Percentiles rank a stretch among this genome's conserved stretches.
Conservation (phyloP, 2,888 invertebrate species). For the Chorisops tibialis region DNA sequence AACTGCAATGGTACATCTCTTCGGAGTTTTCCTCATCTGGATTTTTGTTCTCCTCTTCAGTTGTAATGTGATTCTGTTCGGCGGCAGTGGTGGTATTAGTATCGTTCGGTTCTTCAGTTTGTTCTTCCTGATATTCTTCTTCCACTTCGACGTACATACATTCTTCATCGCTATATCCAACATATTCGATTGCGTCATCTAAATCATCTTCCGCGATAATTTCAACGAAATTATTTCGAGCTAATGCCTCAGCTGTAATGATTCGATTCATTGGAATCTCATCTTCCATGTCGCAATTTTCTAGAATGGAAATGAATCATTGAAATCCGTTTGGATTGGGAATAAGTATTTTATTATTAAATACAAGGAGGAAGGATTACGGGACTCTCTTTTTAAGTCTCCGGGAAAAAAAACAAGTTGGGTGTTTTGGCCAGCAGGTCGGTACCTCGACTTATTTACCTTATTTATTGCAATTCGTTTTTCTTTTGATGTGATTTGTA, state of each 20-base stretch:
- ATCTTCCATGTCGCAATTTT: neutral
- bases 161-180: slow-evolving; percentile 4
- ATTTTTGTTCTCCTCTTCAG: no score
- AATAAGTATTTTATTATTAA: no score
- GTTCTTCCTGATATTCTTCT: neutral
- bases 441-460: no score
- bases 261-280: neutral
- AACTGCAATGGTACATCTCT: slow-evolving; percentile 28
- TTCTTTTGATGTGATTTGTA: no score
- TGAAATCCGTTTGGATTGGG: neutral
- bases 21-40: neutral
- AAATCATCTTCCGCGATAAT: neutral
- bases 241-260: neutral
- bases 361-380: no score
- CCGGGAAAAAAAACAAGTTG: no score
- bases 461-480: no score
- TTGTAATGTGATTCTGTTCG: neutral
- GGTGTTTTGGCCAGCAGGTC: no score
- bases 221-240: slow-evolving; percentile 11
- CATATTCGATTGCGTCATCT: slow-evolving; percentile 10
- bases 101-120: neutral
- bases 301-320: neutral
- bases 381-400: no score
- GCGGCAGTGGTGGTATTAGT: neutral
- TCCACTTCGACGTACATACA: neutral